A percentile compares a stretch with the other conserved stretches of the same genome.
phyloP scores from a whole-genome alignment of 35 echinoderm and acorn worm species.

The Strongylocentrotus purpuratus region DNA sequence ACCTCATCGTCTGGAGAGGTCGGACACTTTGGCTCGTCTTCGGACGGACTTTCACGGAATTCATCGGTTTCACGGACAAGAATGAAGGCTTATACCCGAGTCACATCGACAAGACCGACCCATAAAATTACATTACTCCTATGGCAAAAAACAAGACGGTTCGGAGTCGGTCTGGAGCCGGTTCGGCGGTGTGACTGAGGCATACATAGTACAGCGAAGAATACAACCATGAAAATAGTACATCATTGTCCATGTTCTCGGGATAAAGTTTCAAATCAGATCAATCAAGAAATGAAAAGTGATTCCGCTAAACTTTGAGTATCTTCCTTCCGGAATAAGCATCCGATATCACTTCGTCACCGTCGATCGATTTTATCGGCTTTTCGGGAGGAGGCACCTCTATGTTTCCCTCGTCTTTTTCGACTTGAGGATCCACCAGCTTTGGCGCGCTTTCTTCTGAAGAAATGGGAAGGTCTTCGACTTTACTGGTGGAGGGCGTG shows the following conservation, averaged over 20 bases:
- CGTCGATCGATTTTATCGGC: not conserved
- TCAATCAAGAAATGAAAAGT: not conserved
- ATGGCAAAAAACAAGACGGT: too few species aligned
- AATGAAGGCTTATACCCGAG: not conserved
- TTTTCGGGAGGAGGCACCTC: not conserved
- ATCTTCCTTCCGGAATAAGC: not conserved
- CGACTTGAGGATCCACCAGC: not conserved
- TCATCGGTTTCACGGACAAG: not conserved
- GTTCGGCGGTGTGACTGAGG: too few species aligned
- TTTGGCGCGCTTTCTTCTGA: not conserved
- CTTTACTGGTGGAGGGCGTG: not conserved
- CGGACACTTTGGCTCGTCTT: not conserved
- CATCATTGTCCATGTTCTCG: not conserved
- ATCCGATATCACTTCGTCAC: not conserved
- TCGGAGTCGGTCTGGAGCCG: too few species aligned
- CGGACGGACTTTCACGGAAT: not conserved
- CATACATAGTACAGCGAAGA: not conserved
- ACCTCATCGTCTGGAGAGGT: not conserved
- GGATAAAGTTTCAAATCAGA: not conserved
- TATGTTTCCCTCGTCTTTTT: not conserved
- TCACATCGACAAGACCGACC: too few species aligned
- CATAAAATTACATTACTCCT: too few species aligned
- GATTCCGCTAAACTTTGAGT: not conserved
- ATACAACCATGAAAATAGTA: not conserved
- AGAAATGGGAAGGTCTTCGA: not conserved